A percentile compares a stretch with the other conserved stretches of the same genome.
These are phyloP conservation scores for Clavelina lepadiformis DNA, from an alignment of 23 tunicate species.

Conservation along the genomic window DNA sequence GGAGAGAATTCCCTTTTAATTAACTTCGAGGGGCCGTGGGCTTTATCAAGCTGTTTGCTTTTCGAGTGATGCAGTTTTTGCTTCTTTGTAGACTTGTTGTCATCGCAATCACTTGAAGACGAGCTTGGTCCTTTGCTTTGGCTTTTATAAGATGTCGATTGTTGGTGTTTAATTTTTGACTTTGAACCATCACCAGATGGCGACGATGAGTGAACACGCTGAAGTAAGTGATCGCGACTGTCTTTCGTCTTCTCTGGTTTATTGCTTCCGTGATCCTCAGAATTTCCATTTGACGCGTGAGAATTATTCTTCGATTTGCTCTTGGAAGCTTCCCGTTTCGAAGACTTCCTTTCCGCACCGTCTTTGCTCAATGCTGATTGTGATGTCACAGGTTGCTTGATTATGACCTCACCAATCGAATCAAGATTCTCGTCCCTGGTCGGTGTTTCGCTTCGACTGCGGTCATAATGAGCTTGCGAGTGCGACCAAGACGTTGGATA, in stretches of 20 bases:
- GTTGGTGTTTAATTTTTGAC: too few species aligned
- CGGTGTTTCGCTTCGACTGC: slow-evolving; percentile 86
- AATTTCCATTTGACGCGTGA: slow-evolving; percentile 7
- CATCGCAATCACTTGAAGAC: not conserved
- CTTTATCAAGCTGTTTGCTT: not conserved
- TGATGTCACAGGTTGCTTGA: slow-evolving; percentile 58
- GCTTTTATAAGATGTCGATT: not conserved
- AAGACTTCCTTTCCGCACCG: not conserved
- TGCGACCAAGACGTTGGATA: slow-evolving; percentile 13
- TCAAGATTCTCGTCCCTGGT: slow-evolving; percentile 84
- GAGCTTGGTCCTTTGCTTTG: not conserved
- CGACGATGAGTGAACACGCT: slow-evolving; percentile 2
- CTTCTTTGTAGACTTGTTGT: too few species aligned
- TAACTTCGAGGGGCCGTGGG: slow-evolving; percentile 21
- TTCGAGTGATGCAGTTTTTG: too few species aligned
- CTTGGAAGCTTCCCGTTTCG: slow-evolving; percentile 16
- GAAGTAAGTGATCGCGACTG: not conserved
- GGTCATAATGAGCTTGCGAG: slow-evolving; percentile 19
- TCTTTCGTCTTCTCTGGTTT: not conserved
- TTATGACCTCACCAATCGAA: slow-evolving; percentile 77
- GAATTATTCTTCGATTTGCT: slow-evolving; percentile 10
- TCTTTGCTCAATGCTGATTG: too few species aligned
- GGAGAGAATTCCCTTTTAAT: slow-evolving; percentile 74
- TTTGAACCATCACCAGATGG: slow-evolving; percentile 4
- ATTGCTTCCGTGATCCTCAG: slow-evolving; percentile 2